These are phyloP conservation scores for Prosopocoilus inquinatus DNA, from an alignment of 2,888 invertebrate genomes.

Conservation along the genomic window DNA sequence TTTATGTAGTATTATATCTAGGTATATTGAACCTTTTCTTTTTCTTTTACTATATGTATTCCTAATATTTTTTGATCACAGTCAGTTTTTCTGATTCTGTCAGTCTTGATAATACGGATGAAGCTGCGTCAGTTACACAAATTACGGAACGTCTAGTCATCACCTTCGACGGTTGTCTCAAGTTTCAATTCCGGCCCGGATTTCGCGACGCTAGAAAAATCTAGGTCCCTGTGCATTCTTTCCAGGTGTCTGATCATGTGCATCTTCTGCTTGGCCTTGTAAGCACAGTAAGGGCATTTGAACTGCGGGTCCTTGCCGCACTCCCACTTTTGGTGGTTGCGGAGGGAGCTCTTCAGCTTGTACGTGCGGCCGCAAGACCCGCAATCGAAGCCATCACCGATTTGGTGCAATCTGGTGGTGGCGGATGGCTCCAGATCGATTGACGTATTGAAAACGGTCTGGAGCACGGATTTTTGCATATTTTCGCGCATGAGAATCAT, in stretches of 20 bases:
- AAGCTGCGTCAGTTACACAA: not conserved
- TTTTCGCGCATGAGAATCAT: not conserved
- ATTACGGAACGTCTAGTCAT: not conserved
- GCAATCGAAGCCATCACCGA: slow-evolving; percentile 5
- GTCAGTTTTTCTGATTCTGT: too few species aligned
- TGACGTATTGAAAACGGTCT: not conserved
- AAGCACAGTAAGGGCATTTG: slow-evolving; percentile 74
- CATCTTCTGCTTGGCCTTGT: slow-evolving; percentile 77
- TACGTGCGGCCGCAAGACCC: slow-evolving; percentile 22
- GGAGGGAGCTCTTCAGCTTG: slow-evolving; percentile 25
- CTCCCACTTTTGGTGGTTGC: slow-evolving; percentile 42
- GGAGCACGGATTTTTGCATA: not conserved
- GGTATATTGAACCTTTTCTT: too few species aligned
- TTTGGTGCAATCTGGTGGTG: not conserved
- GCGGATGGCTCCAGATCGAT: not conserved
- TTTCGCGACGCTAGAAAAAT: slow-evolving; percentile 14
- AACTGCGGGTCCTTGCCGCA: slow-evolving; percentile 79
- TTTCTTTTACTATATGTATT: too few species aligned
- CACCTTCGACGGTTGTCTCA: not conserved
- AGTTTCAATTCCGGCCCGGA: not conserved
- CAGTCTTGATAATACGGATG: too few species aligned
- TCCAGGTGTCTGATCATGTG: slow-evolving; percentile 77
- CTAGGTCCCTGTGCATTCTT: slow-evolving; percentile 66
- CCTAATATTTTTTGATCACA: too few species aligned
- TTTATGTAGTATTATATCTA: too few species aligned